phyloP scores from a whole-genome alignment of 2,888 invertebrate genomes.

The Campoplex nolae region DNA sequence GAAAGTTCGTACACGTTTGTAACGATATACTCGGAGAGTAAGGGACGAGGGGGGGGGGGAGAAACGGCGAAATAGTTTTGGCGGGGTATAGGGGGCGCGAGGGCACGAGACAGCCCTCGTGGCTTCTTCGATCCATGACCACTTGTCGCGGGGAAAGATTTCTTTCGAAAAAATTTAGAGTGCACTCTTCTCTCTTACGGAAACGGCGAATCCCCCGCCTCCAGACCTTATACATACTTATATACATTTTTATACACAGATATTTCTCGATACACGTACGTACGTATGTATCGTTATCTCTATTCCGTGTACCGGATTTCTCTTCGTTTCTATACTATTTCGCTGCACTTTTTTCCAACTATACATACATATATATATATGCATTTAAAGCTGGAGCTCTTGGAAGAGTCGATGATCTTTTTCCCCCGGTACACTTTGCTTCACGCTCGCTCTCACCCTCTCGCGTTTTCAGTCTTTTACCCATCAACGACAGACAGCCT shows the following conservation, averaged over 20 bases:
- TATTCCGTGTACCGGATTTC: conserved; percentile 42
- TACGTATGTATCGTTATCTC: conserved; percentile 12
- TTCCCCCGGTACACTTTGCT: conserved; percentile 35
- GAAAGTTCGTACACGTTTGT: not conserved
- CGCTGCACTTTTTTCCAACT: not conserved
- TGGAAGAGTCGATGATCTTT: conserved; percentile 45
- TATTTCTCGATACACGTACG: not conserved
- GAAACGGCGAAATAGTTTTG: conserved; percentile 46
- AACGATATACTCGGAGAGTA: not conserved
- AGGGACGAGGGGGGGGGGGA: conserved; percentile 19
- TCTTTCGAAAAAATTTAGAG: conserved; percentile 67
- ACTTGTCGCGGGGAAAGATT: conserved; percentile 65
- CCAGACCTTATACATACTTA: conserved; percentile 2
- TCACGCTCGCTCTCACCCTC: conserved; percentile 7
- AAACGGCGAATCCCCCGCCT: conserved; percentile 33
- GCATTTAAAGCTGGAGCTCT: conserved; percentile 10
- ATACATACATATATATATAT: not conserved
- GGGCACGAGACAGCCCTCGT: conserved; percentile 58
- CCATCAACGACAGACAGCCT: conserved; percentile 48
- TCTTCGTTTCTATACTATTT: conserved; percentile 22
- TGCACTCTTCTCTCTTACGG: conserved; percentile 51
- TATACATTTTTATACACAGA: not conserved
- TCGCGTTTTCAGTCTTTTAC: conserved; percentile 7
- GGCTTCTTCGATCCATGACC: conserved; percentile 66
- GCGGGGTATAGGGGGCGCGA: conserved; percentile 23